Evolutionary conservation across 2,113 vertebrate genomes (phyloP), one percentile per base, ranked within the genome.

Genomic region (Macrotus californicus): DNA sequence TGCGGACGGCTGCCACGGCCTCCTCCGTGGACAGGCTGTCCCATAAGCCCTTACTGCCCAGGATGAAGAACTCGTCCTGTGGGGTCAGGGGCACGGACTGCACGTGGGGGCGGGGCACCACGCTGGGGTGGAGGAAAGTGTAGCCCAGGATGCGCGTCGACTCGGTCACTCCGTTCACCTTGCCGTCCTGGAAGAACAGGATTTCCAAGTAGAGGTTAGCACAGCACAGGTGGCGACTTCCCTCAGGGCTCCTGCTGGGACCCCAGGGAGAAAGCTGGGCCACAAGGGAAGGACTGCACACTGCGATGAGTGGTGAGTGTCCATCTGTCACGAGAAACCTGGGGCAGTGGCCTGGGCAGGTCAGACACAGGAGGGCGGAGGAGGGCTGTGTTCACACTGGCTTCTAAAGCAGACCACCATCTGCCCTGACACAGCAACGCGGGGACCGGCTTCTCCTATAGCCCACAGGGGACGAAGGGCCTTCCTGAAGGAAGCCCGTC

Each of bases 111-210:
- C 99, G 99, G 0, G 99, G 99, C 75, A 99, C 98, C 67, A 99
- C 99, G 0, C 99, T 99, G 0, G 99, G 99, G 97, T 99, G 99
- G 29, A 99, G 99, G 97, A 99, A 99, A 67, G 99, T 99, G 97
- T 99, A 99, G 93, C 99, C 99, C 99, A 99, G 98, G 95, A 99
- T 99, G 59, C 99, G 98, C 0, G 99, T 99, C 13, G 99, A 99
- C 96, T 99, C 99, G 0, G 99, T 99, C 98, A 99, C 99, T 0
- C 99, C 99, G 0, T 99, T 99, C 96, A 99, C 99, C 98, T 99
- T 99, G 98, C 99, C 99, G 56, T 99, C 99, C 99, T 99, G 97
- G 6, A 97, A 89, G 48, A n/a, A 48, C 48, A 36, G 39, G n/a
- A 82, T 48, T 91, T 77, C 52, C 76, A 66, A 50, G 91, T 64